A percentile compares a stretch with the other conserved stretches of the same genome.
phyloP scores from a whole-genome alignment of 2,797 vertebrate species.

The Cirrhinus mrigala region DNA sequence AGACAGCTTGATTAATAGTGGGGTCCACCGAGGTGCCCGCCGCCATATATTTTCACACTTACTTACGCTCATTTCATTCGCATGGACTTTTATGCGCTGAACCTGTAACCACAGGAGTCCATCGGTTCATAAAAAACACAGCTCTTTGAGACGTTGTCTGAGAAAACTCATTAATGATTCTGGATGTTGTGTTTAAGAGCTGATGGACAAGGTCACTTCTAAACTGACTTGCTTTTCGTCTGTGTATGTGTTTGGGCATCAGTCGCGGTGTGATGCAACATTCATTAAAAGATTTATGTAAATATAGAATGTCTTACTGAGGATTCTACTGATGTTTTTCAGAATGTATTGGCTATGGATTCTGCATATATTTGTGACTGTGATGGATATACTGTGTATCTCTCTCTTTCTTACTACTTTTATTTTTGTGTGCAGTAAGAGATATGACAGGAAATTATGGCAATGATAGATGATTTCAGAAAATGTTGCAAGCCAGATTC shows the following conservation, averaged over 20 bases:
- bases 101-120: constrained; percentile 77
- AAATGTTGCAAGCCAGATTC: neutral
- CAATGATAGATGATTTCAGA: neutral
- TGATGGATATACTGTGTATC: neutral
- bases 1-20: constrained; percentile 85
- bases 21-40: constrained; percentile 76
- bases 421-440: neutral
- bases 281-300: constrained; percentile 11
- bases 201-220: constrained; percentile 48
- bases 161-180: constrained; percentile 75
- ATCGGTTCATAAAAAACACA: constrained; percentile 75
- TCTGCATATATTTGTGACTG: neutral
- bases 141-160: constrained; percentile 66
- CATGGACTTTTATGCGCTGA: constrained; percentile 77
- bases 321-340: neutral
- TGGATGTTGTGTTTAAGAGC: constrained; percentile 70
- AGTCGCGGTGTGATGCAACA: neutral
- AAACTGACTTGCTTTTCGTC: constrained; percentile 16
- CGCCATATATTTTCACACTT: constrained; percentile 81
- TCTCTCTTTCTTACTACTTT: neutral
- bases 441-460: neutral
- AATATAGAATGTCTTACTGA: neutral
- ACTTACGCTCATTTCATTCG: constrained; percentile 75
- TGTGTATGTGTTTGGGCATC: neutral
- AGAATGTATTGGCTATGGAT: neutral